Conservation (phyloP, 2,113 vertebrate species). For the Ibidorhyncha struthersii region DNA sequence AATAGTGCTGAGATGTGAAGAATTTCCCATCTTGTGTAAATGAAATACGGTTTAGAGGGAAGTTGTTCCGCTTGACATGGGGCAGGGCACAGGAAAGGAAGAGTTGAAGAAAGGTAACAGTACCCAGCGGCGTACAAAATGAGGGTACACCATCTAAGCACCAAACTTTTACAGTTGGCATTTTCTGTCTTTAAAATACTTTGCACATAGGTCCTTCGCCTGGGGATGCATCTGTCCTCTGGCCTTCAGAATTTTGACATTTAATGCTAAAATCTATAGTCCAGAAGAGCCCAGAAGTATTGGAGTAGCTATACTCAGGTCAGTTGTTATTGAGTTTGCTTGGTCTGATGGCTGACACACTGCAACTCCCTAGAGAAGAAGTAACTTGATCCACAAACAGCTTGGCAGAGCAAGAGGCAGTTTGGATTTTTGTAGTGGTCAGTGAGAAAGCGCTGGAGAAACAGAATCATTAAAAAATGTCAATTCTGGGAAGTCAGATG, state of each 20-base stretch:
- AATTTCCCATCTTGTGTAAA: not conserved
- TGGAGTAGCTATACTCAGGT: not conserved
- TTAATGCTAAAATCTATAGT: not conserved
- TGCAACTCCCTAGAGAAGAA: not conserved
- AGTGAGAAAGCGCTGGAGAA: not conserved
- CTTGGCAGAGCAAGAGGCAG: not conserved
- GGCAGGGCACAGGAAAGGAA: not conserved
- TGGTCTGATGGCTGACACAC: not conserved
- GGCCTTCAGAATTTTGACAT: not conserved
- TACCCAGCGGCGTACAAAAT: not conserved
- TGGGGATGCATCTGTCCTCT: not conserved
- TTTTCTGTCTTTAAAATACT: not conserved
- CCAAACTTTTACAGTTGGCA: not conserved
- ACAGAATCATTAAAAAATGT: constrained; percentile 24
- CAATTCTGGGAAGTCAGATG: constrained; percentile 40
- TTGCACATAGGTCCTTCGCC: not conserved
- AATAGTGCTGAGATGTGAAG: not conserved
- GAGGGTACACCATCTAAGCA: not conserved
- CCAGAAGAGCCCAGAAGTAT: not conserved
- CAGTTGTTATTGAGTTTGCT: not conserved
- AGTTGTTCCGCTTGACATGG: not conserved
- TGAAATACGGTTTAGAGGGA: not conserved
- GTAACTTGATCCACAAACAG: not conserved
- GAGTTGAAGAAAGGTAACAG: not conserved
- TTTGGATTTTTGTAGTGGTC: constrained; percentile 10